A percentile compares a stretch with the other conserved stretches of the same genome.
These are phyloP conservation scores for Cavia porcellus DNA, from an alignment of 2,113 vertebrate genomes.

Conservation along the genomic window DNA sequence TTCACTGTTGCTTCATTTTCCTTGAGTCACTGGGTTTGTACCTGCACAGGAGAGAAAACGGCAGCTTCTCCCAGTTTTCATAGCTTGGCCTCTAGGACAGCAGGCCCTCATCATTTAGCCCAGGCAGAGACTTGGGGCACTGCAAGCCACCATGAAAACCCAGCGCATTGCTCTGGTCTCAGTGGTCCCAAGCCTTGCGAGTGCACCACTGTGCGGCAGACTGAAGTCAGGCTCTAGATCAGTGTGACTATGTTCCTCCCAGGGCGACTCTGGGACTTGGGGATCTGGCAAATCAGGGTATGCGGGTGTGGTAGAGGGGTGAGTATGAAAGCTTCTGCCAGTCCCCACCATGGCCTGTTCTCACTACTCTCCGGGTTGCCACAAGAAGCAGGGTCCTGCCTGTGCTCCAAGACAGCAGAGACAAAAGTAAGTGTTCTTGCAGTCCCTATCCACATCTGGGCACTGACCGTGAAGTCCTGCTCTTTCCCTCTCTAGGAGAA, in stretches of 20 bases:
- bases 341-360: not conserved
- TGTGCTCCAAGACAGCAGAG: not conserved
- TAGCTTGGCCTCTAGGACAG: not conserved
- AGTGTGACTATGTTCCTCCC: not conserved
- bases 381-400: too few species aligned
- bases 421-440: not conserved
- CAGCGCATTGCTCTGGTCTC: not conserved
- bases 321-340: not conserved
- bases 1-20: not conserved
- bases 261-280: not conserved
- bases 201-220: not conserved
- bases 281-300: not conserved
- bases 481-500: not conserved
- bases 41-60: not conserved
- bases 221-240: not conserved
- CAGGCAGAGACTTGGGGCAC: not conserved
- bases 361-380: not conserved
- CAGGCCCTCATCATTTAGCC: not conserved
- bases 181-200: not conserved
- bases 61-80: not conserved
- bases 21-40: not conserved
- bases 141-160: not conserved
- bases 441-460: not conserved
- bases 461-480: too few species aligned
- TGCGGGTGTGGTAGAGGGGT: not conserved